A percentile compares a stretch with the other conserved stretches of the same genome.
Evolutionary conservation across 53 echinoderm and acorn worm species (phyloP).

Genomic region (Patiria pectinifera): DNA sequence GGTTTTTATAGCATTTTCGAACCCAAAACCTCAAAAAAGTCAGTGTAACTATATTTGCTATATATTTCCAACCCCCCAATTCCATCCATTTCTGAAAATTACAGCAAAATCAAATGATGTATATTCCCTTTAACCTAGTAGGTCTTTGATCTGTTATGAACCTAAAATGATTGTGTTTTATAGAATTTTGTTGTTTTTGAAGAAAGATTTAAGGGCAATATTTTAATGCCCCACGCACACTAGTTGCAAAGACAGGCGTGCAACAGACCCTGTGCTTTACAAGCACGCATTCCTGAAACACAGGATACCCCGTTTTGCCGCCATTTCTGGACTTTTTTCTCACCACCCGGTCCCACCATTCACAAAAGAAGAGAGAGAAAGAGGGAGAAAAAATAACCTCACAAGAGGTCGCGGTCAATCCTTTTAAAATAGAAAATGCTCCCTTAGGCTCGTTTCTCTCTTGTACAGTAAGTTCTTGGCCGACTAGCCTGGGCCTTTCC

Average conservation of each 20-base stretch:
- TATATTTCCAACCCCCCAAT: no score
- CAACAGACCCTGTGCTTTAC: background rate
- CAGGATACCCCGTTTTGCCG: background rate
- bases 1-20: no score
- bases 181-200: no score
- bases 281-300: background rate
- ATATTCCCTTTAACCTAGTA: no score
- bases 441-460: background rate
- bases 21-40: no score
- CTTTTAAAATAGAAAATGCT: slow-evolving; percentile 15
- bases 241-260: background rate
- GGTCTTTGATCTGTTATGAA: no score
- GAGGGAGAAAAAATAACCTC: background rate
- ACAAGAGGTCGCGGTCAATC: background rate
- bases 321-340: background rate
- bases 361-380: slow-evolving; percentile 9
- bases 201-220: no score
- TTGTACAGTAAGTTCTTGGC: background rate
- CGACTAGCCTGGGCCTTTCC: background rate
- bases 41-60: no score
- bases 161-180: no score
- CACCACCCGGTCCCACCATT: background rate
- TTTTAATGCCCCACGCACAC: no score
- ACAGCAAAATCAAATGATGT: no score
- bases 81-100: no score